phyloP scores from a whole-genome alignment of 2,888 invertebrate species.

The Clepsis dumicolana region DNA sequence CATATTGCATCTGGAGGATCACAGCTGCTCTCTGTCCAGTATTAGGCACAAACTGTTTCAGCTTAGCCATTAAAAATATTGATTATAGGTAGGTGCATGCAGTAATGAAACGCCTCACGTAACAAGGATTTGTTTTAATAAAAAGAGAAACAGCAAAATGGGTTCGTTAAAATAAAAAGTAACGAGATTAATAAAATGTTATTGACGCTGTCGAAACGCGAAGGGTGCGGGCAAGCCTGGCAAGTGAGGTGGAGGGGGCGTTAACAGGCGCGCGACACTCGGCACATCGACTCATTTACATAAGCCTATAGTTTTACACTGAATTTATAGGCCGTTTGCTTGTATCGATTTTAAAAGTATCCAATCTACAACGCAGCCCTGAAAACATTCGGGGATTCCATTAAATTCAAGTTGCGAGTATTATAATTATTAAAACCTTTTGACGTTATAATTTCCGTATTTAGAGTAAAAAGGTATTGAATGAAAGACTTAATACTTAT shows the following conservation, averaged over 20 bases:
- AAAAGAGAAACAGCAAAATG: conserved; percentile 39
- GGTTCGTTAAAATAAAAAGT: conserved; percentile 43
- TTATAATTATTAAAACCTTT: neutral
- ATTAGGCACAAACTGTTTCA: neutral
- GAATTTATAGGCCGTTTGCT: conserved; percentile 8
- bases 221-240: conserved; percentile 32
- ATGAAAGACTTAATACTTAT: too few species aligned
- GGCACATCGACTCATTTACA: conserved; percentile 20
- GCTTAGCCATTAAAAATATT: neutral
- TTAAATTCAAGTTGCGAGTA: neutral
- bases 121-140: conserved; percentile 28
- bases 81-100: neutral
- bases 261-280: conserved; percentile 25
- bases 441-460: too few species aligned
- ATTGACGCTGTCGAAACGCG: conserved; percentile 37
- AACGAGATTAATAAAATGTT: conserved; percentile 44
- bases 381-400: neutral
- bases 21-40: conserved; percentile 19
- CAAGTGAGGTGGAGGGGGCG: conserved; percentile 25
- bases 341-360: neutral
- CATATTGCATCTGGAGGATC: conserved; percentile 36
- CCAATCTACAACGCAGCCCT: neutral
- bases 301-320: conserved; percentile 20
- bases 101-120: conserved; percentile 30
- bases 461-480: too few species aligned